Percentiles rank a stretch among this genome's conserved stretches.
These are phyloP conservation scores for Cryptosula pallasiana DNA, from an alignment of 2,888 invertebrate genomes.

Conservation along the genomic window DNA sequence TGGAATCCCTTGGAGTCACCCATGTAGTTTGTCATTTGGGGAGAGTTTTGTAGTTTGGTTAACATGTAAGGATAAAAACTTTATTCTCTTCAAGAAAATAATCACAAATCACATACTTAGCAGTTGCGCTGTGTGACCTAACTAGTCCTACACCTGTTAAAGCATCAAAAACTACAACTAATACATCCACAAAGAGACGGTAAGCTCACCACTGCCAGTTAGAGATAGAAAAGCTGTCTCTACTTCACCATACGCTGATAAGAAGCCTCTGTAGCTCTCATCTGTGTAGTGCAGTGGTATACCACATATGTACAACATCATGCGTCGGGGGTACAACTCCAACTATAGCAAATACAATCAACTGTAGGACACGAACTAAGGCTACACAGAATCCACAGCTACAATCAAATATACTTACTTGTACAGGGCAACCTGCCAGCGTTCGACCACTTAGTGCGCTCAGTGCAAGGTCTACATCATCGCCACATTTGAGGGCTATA, in stretches of 20 bases:
- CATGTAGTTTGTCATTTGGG: too few species aligned
- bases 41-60: too few species aligned
- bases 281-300: slow-evolving; percentile 21
- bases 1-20: too few species aligned
- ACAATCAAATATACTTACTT: slow-evolving; percentile 7
- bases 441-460: neutral
- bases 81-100: too few species aligned
- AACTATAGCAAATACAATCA: neutral
- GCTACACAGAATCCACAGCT: too few species aligned
- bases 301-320: slow-evolving; percentile 24
- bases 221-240: slow-evolving; percentile 14
- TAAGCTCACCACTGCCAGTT: neutral
- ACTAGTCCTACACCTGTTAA: too few species aligned
- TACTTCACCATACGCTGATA: neutral
- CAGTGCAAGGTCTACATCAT: neutral
- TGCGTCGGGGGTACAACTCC: slow-evolving; percentile 23
- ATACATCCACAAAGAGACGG: too few species aligned
- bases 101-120: too few species aligned
- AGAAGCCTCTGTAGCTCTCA: neutral
- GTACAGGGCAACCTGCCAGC: neutral
- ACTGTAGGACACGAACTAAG: neutral
- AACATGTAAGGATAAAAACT: too few species aligned
- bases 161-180: too few species aligned
- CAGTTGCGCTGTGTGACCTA: too few species aligned
- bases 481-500: neutral